phyloP scores from a whole-genome alignment of 2,113 vertebrate genomes.

The Gila orcuttii region DNA sequence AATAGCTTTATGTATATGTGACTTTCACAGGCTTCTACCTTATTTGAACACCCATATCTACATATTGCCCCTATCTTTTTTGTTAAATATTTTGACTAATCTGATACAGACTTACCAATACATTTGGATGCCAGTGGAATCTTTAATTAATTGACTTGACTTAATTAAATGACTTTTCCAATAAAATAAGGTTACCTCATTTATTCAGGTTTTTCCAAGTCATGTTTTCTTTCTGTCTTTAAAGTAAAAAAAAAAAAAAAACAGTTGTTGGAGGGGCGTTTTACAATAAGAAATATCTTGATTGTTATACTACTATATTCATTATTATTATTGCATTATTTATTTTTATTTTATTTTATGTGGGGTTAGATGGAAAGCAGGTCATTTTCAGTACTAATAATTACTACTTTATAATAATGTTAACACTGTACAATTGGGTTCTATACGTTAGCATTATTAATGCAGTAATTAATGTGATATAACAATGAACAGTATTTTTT shows the following conservation, averaged over 20 bases:
- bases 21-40: neutral
- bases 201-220: no score
- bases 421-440: neutral
- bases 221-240: no score
- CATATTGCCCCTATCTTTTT: neutral
- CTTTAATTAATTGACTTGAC: no score
- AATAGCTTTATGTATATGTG: neutral
- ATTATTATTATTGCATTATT: no score
- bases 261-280: no score
- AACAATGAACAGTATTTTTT: neutral
- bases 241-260: no score
- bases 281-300: no score
- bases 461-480: neutral
- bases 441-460: neutral
- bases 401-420: neutral
- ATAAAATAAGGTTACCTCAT: no score
- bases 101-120: neutral
- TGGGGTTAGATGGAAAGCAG: neutral
- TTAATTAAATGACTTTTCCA: no score
- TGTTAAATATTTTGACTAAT: neutral
- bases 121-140: neutral
- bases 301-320: no score
- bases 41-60: neutral
- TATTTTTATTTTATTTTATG: neutral
- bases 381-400: neutral